Percentiles rank a stretch among this genome's conserved stretches.
Conservation (phyloP, 2,888 invertebrate species). For the Callyntrura sp. region DNA sequence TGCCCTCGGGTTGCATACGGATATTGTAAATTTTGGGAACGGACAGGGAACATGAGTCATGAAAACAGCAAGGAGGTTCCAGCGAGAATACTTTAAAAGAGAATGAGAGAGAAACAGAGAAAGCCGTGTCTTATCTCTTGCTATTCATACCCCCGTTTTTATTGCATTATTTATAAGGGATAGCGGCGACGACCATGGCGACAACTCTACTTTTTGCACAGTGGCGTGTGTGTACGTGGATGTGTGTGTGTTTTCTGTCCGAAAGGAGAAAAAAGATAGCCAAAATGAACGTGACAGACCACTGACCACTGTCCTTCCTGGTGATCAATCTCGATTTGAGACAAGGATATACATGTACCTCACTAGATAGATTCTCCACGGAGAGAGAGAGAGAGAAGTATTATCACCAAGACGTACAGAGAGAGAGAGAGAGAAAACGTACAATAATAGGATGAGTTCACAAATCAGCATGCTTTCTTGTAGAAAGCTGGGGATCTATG, state of each 20-base stretch:
- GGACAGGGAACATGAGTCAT: constrained; percentile 61
- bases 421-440: background rate
- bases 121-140: background rate
- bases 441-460: constrained; percentile 33
- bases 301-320: constrained; percentile 63
- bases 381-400: background rate
- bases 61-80: constrained; percentile 45
- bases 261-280: constrained; percentile 35
- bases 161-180: constrained; percentile 45
- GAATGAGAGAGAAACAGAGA: background rate
- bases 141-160: background rate
- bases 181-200: constrained; percentile 16
- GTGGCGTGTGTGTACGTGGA: background rate
- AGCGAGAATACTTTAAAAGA: constrained; percentile 29
- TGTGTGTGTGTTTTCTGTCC: constrained; percentile 30
- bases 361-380: too few relatives aligned
- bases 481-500: background rate
- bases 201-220: background rate
- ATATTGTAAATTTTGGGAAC: constrained; percentile 72
- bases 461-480: constrained; percentile 49
- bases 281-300: constrained; percentile 56
- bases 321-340: constrained; percentile 74
- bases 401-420: too few relatives aligned
- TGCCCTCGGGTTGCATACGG: constrained; percentile 66
- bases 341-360: too few relatives aligned